Evolutionary conservation across 2,113 vertebrate species (phyloP).

Genomic region (Alligator mississippiensis): DNA sequence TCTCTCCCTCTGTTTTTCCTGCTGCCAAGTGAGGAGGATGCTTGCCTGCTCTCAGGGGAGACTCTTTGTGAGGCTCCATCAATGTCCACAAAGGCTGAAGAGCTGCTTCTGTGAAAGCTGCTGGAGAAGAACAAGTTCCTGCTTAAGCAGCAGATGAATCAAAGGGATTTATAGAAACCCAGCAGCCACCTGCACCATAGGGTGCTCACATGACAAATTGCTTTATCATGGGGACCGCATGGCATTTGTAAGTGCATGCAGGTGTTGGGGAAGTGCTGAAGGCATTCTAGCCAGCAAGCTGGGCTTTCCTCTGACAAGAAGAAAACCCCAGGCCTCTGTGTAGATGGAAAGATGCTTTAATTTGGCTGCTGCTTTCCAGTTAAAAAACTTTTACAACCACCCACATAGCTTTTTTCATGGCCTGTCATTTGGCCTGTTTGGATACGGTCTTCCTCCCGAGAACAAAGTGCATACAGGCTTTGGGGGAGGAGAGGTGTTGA

Average conservation of each 20-base stretch:
- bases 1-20: neutral
- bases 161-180: neutral
- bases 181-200: neutral
- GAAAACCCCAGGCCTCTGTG: neutral
- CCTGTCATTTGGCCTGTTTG: neutral
- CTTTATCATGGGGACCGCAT: neutral
- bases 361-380: neutral
- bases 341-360: no score
- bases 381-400: neutral
- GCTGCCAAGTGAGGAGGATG: rapidly evolving
- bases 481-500: neutral
- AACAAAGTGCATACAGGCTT: rapidly evolving
- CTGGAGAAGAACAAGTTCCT: neutral
- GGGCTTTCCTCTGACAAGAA: neutral
- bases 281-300: neutral
- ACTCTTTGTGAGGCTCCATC: neutral
- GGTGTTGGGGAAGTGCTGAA: neutral
- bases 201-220: rapidly evolving
- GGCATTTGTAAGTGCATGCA: rapidly evolving
- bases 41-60: neutral
- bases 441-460: neutral
- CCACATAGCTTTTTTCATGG: neutral
- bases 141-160: rapidly evolving
- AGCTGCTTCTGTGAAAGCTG: rapidly evolving
- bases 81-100: neutral